These are phyloP conservation scores for Diadumene lineata DNA, from an alignment of 92 coral and sea anemone genomes.

Conservation along the genomic window DNA sequence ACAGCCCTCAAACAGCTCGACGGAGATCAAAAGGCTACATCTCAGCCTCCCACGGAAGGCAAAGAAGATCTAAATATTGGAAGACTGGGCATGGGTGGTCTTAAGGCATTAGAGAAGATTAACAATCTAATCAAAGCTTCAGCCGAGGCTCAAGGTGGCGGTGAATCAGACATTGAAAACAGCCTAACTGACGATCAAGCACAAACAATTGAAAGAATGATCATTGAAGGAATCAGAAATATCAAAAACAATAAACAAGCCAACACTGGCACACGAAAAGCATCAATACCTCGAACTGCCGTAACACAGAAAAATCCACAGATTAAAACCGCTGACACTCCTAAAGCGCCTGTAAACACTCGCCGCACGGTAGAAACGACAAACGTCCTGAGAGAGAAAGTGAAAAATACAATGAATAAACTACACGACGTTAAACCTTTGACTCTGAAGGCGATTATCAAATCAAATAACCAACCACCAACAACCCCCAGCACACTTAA, in stretches of 20 bases:
- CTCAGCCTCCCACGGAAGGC: constrained; percentile 48
- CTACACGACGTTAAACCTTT: constrained; percentile 20
- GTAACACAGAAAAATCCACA: not conserved
- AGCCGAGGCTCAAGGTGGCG: constrained; percentile 84
- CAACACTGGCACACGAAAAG: constrained; percentile 49
- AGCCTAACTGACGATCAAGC: constrained; percentile 94
- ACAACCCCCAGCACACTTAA: not conserved
- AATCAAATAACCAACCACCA: not conserved
- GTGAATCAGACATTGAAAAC: constrained; percentile 68
- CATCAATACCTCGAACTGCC: constrained; percentile 58
- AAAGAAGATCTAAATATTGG: constrained; percentile 79
- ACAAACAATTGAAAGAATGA: constrained; percentile 94
- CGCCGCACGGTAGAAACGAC: not conserved
- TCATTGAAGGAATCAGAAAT: constrained; percentile 92
- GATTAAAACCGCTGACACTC: not conserved
- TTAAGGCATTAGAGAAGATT: constrained; percentile 91
- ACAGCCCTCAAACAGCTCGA: constrained; percentile 78
- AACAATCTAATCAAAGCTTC: constrained; percentile 92
- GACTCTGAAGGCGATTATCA: constrained; percentile 7
- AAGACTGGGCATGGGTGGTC: constrained; percentile 91
- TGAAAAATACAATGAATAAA: constrained; percentile 16
- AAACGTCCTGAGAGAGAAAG: constrained; percentile 11
- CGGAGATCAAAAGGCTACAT: constrained; percentile 51
- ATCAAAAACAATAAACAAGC: constrained; percentile 71
- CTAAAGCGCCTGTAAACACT: not conserved